Evolutionary conservation across 1,140 invertebrate species (phyloP).

Genomic region (Rhynchophorus ferrugineus): DNA sequence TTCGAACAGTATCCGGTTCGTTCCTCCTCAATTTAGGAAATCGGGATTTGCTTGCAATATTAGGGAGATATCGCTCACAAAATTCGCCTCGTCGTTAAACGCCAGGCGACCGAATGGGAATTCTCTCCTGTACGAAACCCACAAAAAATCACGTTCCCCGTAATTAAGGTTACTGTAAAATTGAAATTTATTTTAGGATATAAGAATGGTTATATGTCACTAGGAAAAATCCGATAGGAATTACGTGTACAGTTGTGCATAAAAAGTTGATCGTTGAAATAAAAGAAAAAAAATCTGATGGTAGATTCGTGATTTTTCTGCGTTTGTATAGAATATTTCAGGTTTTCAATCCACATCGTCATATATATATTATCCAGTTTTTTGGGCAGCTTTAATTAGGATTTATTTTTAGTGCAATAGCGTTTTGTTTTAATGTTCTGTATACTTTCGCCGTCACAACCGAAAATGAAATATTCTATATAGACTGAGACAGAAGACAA

Average conservation of each 20-base stretch:
- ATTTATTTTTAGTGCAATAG: slow-evolving; percentile 13
- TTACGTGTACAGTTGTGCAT: not conserved
- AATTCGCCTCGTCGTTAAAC: not conserved
- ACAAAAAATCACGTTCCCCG: not conserved
- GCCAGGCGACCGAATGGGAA: no score
- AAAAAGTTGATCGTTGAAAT: no score
- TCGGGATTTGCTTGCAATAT: slow-evolving; percentile 18
- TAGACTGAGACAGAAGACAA: no score
- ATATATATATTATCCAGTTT: no score
- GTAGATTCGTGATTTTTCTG: no score
- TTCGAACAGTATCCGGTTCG: no score
- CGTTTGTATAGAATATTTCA: no score
- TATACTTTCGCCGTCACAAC: not conserved
- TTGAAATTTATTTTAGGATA: not conserved
- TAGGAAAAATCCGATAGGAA: not conserved
- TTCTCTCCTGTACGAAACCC: no score
- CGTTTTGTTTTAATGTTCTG: not conserved
- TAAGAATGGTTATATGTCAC: not conserved
- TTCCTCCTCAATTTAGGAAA: not conserved
- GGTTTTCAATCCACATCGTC: no score
- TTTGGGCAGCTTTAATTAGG: slow-evolving; percentile 11
- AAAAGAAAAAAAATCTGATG: no score
- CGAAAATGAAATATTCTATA: not conserved
- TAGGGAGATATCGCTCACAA: slow-evolving; percentile 8
- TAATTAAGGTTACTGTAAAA: not conserved